Conservation (phyloP, 2,888 invertebrate genomes). For the Himalopsyche anomala region DNA sequence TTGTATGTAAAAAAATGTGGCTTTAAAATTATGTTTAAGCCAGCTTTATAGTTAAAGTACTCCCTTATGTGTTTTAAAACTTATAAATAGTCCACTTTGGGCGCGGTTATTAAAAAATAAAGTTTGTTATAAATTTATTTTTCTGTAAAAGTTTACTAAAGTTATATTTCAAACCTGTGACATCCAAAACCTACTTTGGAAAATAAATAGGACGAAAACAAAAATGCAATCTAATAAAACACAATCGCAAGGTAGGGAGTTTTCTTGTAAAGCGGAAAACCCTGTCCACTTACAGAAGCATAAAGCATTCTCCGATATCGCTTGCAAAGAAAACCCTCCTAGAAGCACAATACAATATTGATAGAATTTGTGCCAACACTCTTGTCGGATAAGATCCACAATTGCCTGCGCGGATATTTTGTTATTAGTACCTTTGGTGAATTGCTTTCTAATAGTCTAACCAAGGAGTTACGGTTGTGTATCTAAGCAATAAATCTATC, state of each 20-base stretch:
- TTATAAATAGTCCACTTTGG: no score
- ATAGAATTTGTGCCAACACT: constrained; percentile 5
- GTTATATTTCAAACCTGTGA: background rate
- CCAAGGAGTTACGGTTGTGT: constrained; percentile 43
- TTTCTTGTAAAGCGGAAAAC: constrained; percentile 24
- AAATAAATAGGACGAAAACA: constrained; percentile 25
- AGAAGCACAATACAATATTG: constrained; percentile 2
- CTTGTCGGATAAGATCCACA: background rate
- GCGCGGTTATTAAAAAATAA: no score
- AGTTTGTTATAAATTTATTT: no score
- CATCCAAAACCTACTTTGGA: background rate
- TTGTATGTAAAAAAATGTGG: no score
- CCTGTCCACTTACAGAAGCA: constrained; percentile 30
- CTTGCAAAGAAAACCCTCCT: constrained; percentile 8
- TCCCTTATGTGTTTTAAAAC: no score
- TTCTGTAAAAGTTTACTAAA: background rate
- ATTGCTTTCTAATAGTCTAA: background rate
- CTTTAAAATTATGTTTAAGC: no score
- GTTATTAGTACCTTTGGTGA: background rate
- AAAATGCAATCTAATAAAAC: constrained; percentile 28
- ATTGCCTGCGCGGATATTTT: constrained; percentile 41
- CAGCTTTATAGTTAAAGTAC: no score
- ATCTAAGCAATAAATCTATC: constrained; percentile 55
- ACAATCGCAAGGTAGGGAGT: background rate
- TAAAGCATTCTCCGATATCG: constrained; percentile 24